Base-by-base conservation (phyloP, 1,140 invertebrate genomes). In the Psix sp. region DNA sequence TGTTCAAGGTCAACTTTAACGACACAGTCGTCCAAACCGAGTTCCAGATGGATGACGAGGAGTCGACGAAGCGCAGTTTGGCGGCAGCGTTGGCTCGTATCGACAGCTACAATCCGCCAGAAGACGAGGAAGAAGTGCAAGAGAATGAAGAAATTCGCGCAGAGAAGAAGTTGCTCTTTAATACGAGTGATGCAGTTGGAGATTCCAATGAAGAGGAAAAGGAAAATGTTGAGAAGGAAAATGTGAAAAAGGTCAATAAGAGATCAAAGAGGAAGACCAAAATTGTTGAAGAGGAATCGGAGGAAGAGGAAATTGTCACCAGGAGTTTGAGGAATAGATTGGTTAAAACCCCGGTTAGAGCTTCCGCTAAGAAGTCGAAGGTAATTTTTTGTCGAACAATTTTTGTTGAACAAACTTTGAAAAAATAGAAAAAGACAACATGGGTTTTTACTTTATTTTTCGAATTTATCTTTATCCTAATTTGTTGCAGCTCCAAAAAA, bases 151-250 rank as follows among this genome's bases (percentile, higher is more conserved):
- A 39, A 1, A 40, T 75, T 16, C 40, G 54, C 5, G 62, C 40
- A 5, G 78, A 76, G 52, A 79, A 29, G 40, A 76, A 60, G 35
- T 26, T 85, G 1, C 24, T 59, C n/a, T 85, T 84, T 38, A 78
- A 82, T 7, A 68, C 63, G 20, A 57, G 40, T 6, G 6, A 42
- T 9, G n/a, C 3, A 9, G 5, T 3, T 7, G n/a, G 15, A 18
- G 11, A 17, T 16, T 39, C 2, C 6, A 16, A 17, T 5, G 10
- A 33, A n/a, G 29, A 33, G 10, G 29, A 33, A 17, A 16, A 39
- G 7, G 16, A 4, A 9, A 16, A 39, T 18, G 36, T 17, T 17
- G 15, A 29, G 7, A 29, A 29, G 26, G 26, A 29, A 29, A 29
- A 29, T 29, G n/a, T n/a, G 26, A 29, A 29, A 24, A 24, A 24